These are phyloP conservation scores for Trididemnum nubilum DNA, from an alignment of 23 tunicate species.

Conservation along the genomic window DNA sequence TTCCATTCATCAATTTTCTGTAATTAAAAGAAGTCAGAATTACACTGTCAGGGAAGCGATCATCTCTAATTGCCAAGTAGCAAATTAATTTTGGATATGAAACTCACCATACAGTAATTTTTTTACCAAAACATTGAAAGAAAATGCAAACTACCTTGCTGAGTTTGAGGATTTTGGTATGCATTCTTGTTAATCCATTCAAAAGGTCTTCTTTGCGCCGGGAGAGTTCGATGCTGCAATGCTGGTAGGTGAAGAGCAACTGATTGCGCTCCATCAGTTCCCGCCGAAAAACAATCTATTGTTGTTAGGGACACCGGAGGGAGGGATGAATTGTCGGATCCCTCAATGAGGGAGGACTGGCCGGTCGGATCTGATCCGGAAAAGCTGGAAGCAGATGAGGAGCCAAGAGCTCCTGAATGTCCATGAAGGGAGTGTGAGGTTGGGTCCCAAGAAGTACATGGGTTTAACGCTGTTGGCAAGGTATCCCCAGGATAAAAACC, in stretches of 20 bases:
- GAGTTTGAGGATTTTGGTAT: slow-evolving; percentile 64
- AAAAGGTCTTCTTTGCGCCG: slow-evolving; percentile 65
- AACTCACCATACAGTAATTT: too few relatives aligned
- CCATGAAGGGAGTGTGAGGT: neutral
- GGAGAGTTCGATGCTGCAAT: slow-evolving; percentile 24
- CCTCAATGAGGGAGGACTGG: slow-evolving; percentile 21
- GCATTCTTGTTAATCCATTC: slow-evolving; percentile 95
- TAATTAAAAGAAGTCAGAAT: too few relatives aligned
- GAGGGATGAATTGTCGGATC: neutral
- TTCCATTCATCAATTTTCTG: too few relatives aligned
- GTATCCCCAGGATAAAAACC: slow-evolving; percentile 27
- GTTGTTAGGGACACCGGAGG: slow-evolving; percentile 44
- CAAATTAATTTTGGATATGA: too few relatives aligned
- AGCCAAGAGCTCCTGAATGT: slow-evolving; percentile 5
- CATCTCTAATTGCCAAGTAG: too few relatives aligned
- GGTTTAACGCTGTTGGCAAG: slow-evolving; percentile 36
- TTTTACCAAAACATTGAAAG: too few relatives aligned
- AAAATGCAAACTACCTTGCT: slow-evolving; percentile 83
- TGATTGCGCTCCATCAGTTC: slow-evolving; percentile 15
- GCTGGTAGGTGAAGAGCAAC: slow-evolving; percentile 28
- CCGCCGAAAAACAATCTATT: slow-evolving; percentile 51
- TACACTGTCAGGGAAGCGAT: too few relatives aligned
- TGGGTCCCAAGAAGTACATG: slow-evolving; percentile 44
- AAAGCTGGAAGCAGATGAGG: neutral
- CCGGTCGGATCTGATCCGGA: neutral